Evolutionary conservation across 2,113 vertebrate species (phyloP).

Genomic region (Microcebus lehilahytsara): DNA sequence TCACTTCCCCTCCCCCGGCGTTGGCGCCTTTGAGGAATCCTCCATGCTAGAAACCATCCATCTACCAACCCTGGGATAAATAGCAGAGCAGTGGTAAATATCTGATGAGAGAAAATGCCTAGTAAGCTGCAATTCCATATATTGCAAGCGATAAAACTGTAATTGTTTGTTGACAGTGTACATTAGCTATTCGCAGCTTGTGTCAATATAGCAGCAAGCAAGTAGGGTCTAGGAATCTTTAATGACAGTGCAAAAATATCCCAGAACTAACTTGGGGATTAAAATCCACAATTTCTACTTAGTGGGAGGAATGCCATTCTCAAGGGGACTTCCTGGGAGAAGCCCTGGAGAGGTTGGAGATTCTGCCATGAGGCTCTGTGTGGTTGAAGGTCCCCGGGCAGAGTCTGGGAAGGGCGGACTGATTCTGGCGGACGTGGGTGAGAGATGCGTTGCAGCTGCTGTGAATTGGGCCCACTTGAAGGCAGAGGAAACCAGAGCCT

Average conservation of each 20-base stretch:
- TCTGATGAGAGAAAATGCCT: conserved; percentile 49
- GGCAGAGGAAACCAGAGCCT: not conserved
- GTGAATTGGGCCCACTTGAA: not conserved
- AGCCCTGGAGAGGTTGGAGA: not conserved
- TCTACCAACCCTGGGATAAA: not conserved
- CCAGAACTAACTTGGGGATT: not conserved
- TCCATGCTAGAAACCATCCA: not conserved
- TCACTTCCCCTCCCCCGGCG: not conserved
- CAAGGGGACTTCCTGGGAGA: not conserved
- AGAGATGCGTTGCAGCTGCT: not conserved
- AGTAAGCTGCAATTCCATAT: conserved; percentile 57
- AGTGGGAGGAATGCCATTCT: not conserved
- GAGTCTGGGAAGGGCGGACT: not conserved
- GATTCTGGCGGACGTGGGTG: not conserved
- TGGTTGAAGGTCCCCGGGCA: not conserved
- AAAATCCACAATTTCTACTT: not conserved
- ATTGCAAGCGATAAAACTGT: conserved; percentile 64
- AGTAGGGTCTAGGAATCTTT: conserved; percentile 40
- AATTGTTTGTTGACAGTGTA: conserved; percentile 67
- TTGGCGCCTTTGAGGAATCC: not conserved
- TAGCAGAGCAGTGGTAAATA: not conserved
- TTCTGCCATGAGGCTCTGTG: not conserved
- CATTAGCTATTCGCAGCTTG: conserved; percentile 49
- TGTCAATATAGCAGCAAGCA: conserved; percentile 59
- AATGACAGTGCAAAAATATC: conserved; percentile 3